A percentile compares a stretch with the other conserved stretches of the same genome.
Evolutionary conservation across 30 jellyfish, hydroid and myxozoan genomes (phyloP).

Genomic region (Phacellophora camtschatica): DNA sequence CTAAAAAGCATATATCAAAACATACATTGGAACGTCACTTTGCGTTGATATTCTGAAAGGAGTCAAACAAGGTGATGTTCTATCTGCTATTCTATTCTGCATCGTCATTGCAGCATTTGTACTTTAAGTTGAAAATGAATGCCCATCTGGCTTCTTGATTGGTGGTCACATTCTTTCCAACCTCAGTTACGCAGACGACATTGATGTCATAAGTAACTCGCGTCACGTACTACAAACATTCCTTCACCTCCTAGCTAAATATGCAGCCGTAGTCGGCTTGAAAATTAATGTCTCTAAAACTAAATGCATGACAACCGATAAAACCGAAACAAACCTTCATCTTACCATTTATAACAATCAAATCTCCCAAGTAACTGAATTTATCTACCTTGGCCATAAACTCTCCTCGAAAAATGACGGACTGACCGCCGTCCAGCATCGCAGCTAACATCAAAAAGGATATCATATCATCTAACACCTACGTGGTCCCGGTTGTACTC

Average conservation of each 20-base stretch:
- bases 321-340: slow-evolving; percentile 8
- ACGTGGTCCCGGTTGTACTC: background rate
- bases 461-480: background rate
- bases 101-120: background rate
- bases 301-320: slow-evolving; percentile 47
- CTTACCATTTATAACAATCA: slow-evolving; percentile 1
- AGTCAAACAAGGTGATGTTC: background rate
- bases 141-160: background rate
- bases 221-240: slow-evolving; percentile 14
- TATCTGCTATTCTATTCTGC: background rate
- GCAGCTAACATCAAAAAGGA: background rate
- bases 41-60: background rate
- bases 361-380: slow-evolving; percentile 3
- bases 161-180: background rate
- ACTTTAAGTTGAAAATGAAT: background rate
- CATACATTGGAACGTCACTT: background rate
- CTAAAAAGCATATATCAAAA: background rate
- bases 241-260: slow-evolving; percentile 1
- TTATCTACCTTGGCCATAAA: background rate
- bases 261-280: slow-evolving; percentile 31
- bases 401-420: slow-evolving; percentile 25
- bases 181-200: background rate
- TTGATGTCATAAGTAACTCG: background rate
- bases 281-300: slow-evolving; percentile 3
- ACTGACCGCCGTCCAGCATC: slow-evolving; percentile 15